Evolutionary conservation across 2,113 vertebrate genomes (phyloP), one percentile per base, ranked within the genome.

Genomic region (Ovis aries): DNA sequence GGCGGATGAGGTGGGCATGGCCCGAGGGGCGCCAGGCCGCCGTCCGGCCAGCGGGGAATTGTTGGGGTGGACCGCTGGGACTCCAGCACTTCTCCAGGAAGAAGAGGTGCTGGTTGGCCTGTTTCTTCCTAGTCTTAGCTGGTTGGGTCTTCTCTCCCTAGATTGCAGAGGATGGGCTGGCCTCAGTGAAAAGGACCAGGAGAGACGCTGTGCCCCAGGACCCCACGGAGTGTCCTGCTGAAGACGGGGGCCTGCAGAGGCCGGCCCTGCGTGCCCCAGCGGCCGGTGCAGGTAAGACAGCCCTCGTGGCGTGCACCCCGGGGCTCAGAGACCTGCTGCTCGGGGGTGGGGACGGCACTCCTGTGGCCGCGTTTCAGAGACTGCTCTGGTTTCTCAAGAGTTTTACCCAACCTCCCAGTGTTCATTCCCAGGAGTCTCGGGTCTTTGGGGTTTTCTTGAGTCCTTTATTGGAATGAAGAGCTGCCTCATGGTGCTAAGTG

Each of bases 151-250:
- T 98, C 50, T 98, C 91, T 98, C 97, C 88, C 43, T 82, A 99
- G 99, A 94, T 43, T 3, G 45, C 93, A 90, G 97, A 96, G 94
- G 98, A 97, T 53, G 86, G 84, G 4, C 90, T 99, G 94, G 98
- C 99, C 3, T 98, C 98, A 5, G 99, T 98, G 67, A 99, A 99
- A 98, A 99, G 99, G 97, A 99, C 99, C 97, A 99, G 99, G 98
- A 98, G 99, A 98, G 99, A 99, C 96, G 98, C 98, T 0, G 0
- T 88, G 64, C 88, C 83, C 43, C 89, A 77, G 82, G 98, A 97
- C 52, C 74, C 94, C 86, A 97, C 98, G 45, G 98, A 98, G 3
- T 45, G 97, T 89, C 97, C 98, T 60, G 98, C 98, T 52, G 98
- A 98, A 60, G 98, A 99, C 1, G 98, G 98, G 94, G 97, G 98